These are phyloP conservation scores for Pachyuromys duprasi DNA, from an alignment of 2,797 vertebrate genomes.

Conservation along the genomic window DNA sequence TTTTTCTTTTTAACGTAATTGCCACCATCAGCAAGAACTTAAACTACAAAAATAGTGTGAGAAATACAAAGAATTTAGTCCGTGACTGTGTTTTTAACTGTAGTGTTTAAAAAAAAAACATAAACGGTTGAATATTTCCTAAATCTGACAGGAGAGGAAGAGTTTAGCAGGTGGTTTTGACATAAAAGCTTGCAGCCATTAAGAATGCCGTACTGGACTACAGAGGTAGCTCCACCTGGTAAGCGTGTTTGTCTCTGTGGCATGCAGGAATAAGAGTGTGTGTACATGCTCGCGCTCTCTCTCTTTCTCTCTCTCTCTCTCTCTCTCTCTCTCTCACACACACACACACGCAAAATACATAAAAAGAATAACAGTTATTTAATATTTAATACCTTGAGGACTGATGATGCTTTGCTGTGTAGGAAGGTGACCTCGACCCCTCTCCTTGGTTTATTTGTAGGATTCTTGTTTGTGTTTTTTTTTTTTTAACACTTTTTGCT, in stretches of 20 bases:
- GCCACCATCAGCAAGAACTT: not conserved
- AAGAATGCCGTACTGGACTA: not conserved
- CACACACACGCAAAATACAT: not conserved
- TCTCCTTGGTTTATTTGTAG: not conserved
- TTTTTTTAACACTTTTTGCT: slow-evolving; percentile 2
- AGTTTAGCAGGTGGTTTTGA: not conserved
- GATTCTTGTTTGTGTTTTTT: slow-evolving; percentile 35
- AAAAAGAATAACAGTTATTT: not conserved
- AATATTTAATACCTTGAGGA: not conserved
- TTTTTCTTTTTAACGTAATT: not conserved
- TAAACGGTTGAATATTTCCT: not conserved
- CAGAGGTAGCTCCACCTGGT: not conserved
- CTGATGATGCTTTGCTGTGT: not conserved
- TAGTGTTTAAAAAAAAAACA: slow-evolving; percentile 4
- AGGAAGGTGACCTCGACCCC: not conserved
- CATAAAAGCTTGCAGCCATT: not conserved
- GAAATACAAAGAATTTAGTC: not conserved
- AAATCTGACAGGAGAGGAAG: not conserved
- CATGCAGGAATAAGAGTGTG: not conserved
- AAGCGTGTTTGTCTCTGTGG: not conserved
- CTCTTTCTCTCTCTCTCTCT: too few relatives aligned
- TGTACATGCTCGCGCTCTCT: not conserved
- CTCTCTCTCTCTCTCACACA: too few relatives aligned
- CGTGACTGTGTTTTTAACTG: not conserved
- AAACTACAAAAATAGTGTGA: not conserved